These are phyloP conservation scores for Hassar affinis DNA, from an alignment of 2,113 vertebrate genomes.

Conservation along the genomic window DNA sequence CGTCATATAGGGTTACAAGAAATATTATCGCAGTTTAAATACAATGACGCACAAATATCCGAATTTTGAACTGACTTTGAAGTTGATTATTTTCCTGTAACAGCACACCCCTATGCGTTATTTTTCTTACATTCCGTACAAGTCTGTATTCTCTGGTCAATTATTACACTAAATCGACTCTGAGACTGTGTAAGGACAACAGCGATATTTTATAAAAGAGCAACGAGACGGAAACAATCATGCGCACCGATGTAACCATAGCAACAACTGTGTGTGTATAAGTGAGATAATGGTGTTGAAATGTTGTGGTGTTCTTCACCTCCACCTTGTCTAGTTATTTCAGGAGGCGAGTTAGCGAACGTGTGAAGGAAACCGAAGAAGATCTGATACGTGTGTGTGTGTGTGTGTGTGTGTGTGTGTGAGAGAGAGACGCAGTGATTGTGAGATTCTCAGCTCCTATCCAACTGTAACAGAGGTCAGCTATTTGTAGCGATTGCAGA, in stretches of 20 bases:
- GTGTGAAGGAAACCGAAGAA: not conserved
- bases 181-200: not conserved
- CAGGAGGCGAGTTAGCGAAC: not conserved
- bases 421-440: not conserved
- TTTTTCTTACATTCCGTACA: too few species aligned
- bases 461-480: constrained; percentile 19
- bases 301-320: not conserved
- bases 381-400: not conserved
- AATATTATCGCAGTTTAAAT: too few species aligned
- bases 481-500: constrained; percentile 4
- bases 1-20: too few species aligned
- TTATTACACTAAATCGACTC: not conserved
- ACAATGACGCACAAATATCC: too few species aligned
- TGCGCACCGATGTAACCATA: not conserved
- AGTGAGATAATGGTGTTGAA: not conserved
- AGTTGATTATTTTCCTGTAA: too few species aligned
- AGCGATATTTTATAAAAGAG: not conserved
- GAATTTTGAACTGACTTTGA: too few species aligned
- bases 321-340: not conserved
- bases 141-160: too few species aligned
- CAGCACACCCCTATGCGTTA: too few species aligned
- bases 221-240: not conserved
- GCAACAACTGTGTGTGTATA: not conserved
- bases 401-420: not conserved
- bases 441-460: not conserved